Conservation (phyloP, 2,888 invertebrate genomes). For the Chrysotoxum bicinctum region DNA sequence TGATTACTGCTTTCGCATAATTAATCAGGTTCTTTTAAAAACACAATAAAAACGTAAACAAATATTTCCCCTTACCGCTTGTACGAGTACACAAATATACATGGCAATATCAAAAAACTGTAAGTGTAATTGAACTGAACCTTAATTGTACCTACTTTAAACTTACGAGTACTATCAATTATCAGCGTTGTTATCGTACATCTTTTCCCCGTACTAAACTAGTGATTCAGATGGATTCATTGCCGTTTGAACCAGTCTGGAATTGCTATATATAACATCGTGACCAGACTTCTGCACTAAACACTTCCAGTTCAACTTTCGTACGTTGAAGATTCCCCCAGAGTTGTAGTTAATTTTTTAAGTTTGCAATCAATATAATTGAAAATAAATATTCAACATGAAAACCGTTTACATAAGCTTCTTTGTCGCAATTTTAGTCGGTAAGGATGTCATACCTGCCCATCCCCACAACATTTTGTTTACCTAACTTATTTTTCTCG, state of each 20-base stretch:
- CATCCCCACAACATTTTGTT: neutral
- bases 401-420: slow-evolving; percentile 15
- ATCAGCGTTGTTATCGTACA: neutral
- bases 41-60: neutral
- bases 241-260: neutral
- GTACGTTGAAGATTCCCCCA: slow-evolving; percentile 1
- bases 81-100: neutral
- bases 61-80: neutral
- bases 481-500: neutral
- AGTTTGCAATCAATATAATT: neutral
- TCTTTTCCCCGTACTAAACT: neutral
- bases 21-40: neutral
- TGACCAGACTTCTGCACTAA: neutral
- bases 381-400: neutral
- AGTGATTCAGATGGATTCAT: slow-evolving; percentile 3
- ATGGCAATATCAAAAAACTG: no score
- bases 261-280: slow-evolving; percentile 21
- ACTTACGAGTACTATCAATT: neutral
- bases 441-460: slow-evolving; percentile 13
- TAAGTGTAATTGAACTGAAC: slow-evolving; percentile 3
- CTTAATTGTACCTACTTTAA: neutral
- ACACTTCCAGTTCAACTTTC: slow-evolving; percentile 13
- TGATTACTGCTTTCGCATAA: neutral
- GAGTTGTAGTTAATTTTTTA: neutral
- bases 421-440: slow-evolving; percentile 1